phyloP scores from a whole-genome alignment of 2,113 vertebrate genomes.

The Petaurus breviceps region DNA sequence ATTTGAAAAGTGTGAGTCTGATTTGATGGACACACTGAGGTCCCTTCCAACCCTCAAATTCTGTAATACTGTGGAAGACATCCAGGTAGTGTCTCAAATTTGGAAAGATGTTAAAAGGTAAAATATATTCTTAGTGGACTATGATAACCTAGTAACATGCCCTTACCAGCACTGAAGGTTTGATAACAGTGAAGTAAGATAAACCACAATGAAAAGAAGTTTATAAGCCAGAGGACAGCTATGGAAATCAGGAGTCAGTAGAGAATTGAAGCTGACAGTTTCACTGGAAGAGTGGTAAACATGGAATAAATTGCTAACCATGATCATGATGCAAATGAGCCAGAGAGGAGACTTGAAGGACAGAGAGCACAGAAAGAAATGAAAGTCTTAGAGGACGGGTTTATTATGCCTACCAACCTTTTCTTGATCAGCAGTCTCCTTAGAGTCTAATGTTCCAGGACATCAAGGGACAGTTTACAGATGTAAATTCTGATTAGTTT shows the following conservation, averaged over 20 bases:
- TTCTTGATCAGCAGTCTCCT: conserved; percentile 62
- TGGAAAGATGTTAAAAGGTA: conserved; percentile 65
- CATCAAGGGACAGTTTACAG: conserved; percentile 55
- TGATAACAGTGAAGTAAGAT: conserved; percentile 66
- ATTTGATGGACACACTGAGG: neutral
- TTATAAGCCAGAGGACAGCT: conserved; percentile 68
- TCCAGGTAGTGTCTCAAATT: conserved; percentile 21
- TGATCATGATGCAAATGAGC: conserved; percentile 70
- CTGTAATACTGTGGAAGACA: neutral
- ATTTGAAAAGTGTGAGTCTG: neutral
- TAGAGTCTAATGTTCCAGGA: conserved; percentile 62
- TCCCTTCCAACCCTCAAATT: neutral
- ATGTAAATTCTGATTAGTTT: conserved; percentile 72
- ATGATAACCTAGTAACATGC: conserved; percentile 61
- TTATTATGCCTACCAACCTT: conserved; percentile 64
- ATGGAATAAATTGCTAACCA: conserved; percentile 72
- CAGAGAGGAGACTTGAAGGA: conserved; percentile 77
- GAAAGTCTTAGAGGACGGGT: conserved; percentile 60
- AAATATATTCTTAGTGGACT: conserved; percentile 50
- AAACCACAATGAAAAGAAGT: conserved; percentile 68
- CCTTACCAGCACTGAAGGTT: conserved; percentile 42
- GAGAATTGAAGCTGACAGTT: conserved; percentile 71
- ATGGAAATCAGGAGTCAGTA: conserved; percentile 66
- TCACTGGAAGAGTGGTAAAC: conserved; percentile 72
- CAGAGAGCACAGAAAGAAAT: conserved; percentile 53